A percentile compares a stretch with the other conserved stretches of the same genome.
These are phyloP conservation scores for Acinonyx jubatus DNA, from an alignment of 2,113 vertebrate species.

Conservation along the genomic window DNA sequence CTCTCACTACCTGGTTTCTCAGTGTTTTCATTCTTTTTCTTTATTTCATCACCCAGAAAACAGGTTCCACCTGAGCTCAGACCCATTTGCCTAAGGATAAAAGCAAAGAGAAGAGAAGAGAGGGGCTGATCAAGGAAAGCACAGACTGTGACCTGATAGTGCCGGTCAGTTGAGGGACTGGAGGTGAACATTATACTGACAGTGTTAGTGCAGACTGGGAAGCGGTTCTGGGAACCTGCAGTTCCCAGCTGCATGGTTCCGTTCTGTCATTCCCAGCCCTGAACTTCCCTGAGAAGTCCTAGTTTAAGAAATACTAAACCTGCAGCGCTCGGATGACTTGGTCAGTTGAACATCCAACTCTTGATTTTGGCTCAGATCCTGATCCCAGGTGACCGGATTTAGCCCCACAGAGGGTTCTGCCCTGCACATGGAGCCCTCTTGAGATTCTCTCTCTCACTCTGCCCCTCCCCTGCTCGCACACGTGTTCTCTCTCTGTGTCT, in stretches of 20 bases:
- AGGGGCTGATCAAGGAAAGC: neutral
- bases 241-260: neutral
- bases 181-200: neutral
- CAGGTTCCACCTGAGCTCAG: neutral
- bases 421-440: no score
- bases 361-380: no score
- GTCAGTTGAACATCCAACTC: no score
- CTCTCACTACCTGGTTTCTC: neutral
- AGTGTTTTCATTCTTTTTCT: neutral
- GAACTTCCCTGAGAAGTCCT: neutral
- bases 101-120: neutral
- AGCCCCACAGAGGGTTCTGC: no score
- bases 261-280: neutral
- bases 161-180: neutral
- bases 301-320: neutral
- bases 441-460: no score
- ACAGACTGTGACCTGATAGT: neutral
- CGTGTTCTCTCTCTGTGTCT: no score
- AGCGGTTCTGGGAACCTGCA: neutral
- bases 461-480: no score
- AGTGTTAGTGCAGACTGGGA: neutral
- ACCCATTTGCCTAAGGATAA: neutral
- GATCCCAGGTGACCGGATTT: no score
- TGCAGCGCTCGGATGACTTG: no score
- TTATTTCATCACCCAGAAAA: conserved; percentile 2